Conservation (phyloP, 2,113 vertebrate genomes). For the Bagarius yarrelli region DNA sequence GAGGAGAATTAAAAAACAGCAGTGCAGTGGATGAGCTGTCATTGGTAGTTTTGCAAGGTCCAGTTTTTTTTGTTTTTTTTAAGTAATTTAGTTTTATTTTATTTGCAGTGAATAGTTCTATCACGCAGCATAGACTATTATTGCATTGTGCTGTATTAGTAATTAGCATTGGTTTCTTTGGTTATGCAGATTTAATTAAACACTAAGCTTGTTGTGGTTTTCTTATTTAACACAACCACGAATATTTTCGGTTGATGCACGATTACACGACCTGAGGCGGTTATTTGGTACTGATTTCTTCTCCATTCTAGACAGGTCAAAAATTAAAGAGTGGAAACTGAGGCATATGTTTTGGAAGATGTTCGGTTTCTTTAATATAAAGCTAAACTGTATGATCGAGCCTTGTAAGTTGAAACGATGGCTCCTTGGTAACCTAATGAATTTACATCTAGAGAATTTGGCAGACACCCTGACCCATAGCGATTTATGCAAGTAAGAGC, state of each 20-base stretch:
- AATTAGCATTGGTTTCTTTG: not conserved
- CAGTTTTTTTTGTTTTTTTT: not conserved
- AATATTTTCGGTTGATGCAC: not conserved
- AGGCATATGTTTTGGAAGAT: constrained; percentile 2
- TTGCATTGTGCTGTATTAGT: not conserved
- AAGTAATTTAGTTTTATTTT: not conserved
- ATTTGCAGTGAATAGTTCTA: not conserved
- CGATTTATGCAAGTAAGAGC: no score
- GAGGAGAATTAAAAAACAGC: no score
- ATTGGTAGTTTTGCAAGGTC: not conserved
- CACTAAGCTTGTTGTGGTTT: not conserved
- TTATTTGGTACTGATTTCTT: not conserved
- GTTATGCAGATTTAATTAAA: not conserved
- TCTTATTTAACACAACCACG: not conserved
- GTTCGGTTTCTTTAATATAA: not conserved
- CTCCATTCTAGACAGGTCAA: not conserved
- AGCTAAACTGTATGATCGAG: not conserved
- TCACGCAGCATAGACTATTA: not conserved
- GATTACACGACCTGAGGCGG: not conserved
- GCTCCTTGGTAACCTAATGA: no score
- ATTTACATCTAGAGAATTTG: no score
- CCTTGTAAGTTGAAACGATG: no score
- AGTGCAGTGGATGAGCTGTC: no score
- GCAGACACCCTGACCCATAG: no score
- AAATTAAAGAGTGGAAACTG: constrained; percentile 12